Percentiles rank a stretch among this genome's conserved stretches.
These are phyloP conservation scores for Polypedilum pembai DNA, from an alignment of 1,140 invertebrate species.

Conservation along the genomic window DNA sequence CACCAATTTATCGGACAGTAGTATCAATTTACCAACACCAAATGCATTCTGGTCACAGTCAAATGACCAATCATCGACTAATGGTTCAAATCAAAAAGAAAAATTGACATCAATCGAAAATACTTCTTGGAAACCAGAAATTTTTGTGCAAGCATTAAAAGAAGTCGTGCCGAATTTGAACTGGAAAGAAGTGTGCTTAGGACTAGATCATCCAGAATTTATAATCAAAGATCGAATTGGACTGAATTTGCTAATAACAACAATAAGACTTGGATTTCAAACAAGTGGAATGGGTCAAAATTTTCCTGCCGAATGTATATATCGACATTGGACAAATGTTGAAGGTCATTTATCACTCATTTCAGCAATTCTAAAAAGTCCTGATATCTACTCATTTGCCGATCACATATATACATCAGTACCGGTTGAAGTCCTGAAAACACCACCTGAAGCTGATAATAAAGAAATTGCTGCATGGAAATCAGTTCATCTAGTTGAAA, in stretches of 20 bases:
- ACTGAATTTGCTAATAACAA: conserved; percentile 70
- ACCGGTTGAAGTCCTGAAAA: conserved; percentile 81
- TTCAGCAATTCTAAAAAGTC: conserved; percentile 76
- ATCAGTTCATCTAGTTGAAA: conserved; percentile 82
- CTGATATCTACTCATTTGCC: conserved; percentile 90
- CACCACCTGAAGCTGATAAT: conserved; percentile 83
- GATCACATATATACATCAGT: conserved; percentile 83
- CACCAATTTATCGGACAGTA: conserved; percentile 59
- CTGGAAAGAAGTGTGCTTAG: conserved; percentile 87
- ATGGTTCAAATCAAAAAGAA: conserved; percentile 29
- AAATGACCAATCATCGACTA: conserved; percentile 36
- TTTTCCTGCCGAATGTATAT: conserved; percentile 85
- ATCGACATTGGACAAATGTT: conserved; percentile 83
- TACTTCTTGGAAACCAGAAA: conserved; percentile 85
- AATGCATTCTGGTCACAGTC: conserved; percentile 49
- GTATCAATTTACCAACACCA: conserved; percentile 56
- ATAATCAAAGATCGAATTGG: conserved; percentile 78
- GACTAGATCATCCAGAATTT: conserved; percentile 87
- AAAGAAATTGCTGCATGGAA: conserved; percentile 89
- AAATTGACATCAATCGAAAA: conserved; percentile 42
- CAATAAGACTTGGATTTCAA: conserved; percentile 69
- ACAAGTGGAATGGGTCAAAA: conserved; percentile 61
- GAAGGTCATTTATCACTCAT: conserved; percentile 89
- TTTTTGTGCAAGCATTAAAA: conserved; percentile 83
- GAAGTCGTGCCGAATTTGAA: conserved; percentile 77